These are phyloP conservation scores for Marronus borbonicus DNA, from an alignment of 2,888 invertebrate genomes.

Conservation along the genomic window DNA sequence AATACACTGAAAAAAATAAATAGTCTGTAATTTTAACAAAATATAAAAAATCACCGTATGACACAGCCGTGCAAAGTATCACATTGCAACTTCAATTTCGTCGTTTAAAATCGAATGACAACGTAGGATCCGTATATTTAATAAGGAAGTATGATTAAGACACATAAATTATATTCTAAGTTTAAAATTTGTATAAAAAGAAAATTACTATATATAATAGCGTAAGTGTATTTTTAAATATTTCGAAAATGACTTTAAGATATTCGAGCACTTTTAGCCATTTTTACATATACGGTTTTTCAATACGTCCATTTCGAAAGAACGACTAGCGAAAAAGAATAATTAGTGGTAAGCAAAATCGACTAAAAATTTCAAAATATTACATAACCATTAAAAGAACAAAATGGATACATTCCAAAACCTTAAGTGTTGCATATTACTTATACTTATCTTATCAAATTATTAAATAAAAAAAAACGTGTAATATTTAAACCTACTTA, in stretches of 20 bases:
- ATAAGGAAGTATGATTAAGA: constrained; percentile 21
- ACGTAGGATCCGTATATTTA: constrained; percentile 2
- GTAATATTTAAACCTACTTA: not conserved
- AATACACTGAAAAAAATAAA: no score
- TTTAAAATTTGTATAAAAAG: constrained; percentile 56
- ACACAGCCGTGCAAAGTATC: no score
- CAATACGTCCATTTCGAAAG: constrained; percentile 45
- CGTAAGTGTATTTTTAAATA: constrained; percentile 59
- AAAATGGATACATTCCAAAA: not conserved
- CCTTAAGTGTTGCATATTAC: constrained; percentile 2
- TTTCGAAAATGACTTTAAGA: constrained; percentile 52
- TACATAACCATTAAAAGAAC: not conserved
- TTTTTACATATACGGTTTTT: constrained; percentile 48
- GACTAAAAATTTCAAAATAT: not conserved
- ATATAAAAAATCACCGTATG: no score
- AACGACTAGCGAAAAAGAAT: not conserved
- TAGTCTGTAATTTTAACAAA: no score
- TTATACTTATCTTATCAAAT: not conserved
- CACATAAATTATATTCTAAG: constrained; percentile 33
- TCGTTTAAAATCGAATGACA: constrained; percentile 21
- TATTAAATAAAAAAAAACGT: no score
- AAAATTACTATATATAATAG: constrained; percentile 52
- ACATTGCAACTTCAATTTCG: no score
- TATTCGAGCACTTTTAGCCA: constrained; percentile 51
- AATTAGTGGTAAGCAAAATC: not conserved